A percentile compares a stretch with the other conserved stretches of the same genome.
Conservation (phyloP, 2,797 vertebrate genomes). For the Eidolon dupreanum region DNA sequence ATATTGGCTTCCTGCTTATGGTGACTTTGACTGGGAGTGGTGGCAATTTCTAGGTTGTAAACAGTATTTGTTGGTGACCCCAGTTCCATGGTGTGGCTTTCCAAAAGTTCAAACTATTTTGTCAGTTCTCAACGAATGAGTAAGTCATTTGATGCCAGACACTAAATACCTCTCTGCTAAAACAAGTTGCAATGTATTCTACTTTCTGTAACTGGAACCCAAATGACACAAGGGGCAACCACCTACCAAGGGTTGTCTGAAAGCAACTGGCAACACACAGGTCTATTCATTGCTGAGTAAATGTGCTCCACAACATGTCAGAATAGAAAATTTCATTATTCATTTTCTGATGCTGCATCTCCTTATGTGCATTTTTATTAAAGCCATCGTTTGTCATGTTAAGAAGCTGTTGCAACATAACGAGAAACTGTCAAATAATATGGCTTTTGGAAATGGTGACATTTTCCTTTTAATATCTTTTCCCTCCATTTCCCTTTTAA, state of each 20-base stretch:
- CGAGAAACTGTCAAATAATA: slow-evolving; percentile 79
- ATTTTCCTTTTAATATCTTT: slow-evolving; percentile 76
- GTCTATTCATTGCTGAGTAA: background rate
- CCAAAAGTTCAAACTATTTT: background rate
- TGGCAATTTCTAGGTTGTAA: background rate
- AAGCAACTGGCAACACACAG: background rate
- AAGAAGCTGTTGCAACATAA: slow-evolving; percentile 82
- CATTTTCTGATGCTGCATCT: slow-evolving; percentile 60
- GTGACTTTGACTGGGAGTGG: background rate
- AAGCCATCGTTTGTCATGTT: slow-evolving; percentile 80
- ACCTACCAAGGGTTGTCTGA: background rate
- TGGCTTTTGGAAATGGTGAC: slow-evolving; percentile 64
- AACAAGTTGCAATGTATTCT: background rate
- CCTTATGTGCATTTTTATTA: slow-evolving; percentile 57
- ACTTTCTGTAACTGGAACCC: background rate
- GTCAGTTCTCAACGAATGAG: background rate
- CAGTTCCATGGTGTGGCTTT: background rate
- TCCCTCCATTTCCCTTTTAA: slow-evolving; percentile 70
- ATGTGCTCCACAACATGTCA: background rate
- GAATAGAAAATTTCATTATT: slow-evolving; percentile 60
- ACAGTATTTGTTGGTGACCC: background rate
- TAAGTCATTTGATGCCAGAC: background rate
- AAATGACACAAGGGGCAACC: background rate
- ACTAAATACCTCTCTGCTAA: background rate
- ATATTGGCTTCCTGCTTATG: background rate